phyloP scores from a whole-genome alignment of 2,797 vertebrate genomes.

The Falco cherrug region DNA sequence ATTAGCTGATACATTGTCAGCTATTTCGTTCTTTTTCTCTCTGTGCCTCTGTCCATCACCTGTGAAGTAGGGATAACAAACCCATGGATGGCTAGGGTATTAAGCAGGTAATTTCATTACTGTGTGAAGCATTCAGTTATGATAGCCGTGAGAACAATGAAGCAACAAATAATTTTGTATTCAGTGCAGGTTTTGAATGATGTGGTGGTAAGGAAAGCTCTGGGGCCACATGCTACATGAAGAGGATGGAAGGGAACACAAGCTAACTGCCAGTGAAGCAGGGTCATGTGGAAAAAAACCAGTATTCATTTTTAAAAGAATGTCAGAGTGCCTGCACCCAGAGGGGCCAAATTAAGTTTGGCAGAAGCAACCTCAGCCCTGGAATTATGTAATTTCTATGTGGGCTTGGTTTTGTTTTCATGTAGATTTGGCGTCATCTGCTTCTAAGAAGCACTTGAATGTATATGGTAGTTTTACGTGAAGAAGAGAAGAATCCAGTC shows the following conservation, averaged over 20 bases:
- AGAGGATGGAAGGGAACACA: not conserved
- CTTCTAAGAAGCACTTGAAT: not conserved
- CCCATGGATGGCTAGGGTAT: not conserved
- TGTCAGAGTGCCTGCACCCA: not conserved
- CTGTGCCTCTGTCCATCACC: not conserved
- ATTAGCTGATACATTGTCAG: not conserved
- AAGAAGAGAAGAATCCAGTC: not conserved
- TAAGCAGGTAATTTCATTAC: not conserved
- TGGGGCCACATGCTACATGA: not conserved
- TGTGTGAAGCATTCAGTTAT: not conserved
- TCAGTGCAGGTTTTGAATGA: conserved; percentile 1
- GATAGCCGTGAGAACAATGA: not conserved
- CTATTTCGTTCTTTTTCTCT: not conserved
- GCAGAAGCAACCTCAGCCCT: not conserved
- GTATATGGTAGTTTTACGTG: not conserved
- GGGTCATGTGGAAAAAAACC: not conserved
- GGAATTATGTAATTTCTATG: not conserved
- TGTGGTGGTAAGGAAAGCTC: not conserved
- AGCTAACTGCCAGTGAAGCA: not conserved
- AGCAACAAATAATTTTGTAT: not conserved
- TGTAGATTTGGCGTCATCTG: not conserved
- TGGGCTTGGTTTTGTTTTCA: not conserved
- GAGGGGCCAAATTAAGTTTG: not conserved
- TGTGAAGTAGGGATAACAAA: not conserved
- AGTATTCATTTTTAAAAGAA: not conserved